Percentiles rank a stretch among this genome's conserved stretches.
phyloP scores from a whole-genome alignment of 2,888 invertebrate species.

The Cinara cedri region DNA sequence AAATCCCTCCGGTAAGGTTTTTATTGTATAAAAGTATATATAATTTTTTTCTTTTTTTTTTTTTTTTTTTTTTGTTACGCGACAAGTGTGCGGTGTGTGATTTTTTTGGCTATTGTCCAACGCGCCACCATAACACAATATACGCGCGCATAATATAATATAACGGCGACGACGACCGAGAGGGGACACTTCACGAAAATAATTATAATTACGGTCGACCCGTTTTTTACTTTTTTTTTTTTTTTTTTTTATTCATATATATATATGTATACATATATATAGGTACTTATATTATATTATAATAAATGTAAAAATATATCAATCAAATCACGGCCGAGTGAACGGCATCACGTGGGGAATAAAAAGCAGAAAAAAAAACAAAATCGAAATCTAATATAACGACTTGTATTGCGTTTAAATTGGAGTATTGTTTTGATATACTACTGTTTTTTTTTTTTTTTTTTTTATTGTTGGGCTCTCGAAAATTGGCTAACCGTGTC shows the following conservation, averaged over 20 bases:
- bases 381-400: neutral
- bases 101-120: conserved; percentile 36
- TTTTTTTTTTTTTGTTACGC: conserved; percentile 4
- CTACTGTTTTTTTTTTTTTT: no score
- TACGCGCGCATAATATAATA: neutral
- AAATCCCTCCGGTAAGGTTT: conserved; percentile 2
- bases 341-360: neutral
- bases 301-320: conserved; percentile 12
- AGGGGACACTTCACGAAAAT: neutral
- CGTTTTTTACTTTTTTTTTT: no score
- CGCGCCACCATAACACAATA: conserved; percentile 4
- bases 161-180: neutral
- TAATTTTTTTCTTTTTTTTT: neutral
- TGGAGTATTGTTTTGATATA: neutral
- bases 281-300: neutral
- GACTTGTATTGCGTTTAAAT: conserved; percentile 2
- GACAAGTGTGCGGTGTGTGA: conserved; percentile 18
- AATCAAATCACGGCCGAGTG: neutral
- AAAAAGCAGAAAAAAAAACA: neutral
- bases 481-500: conserved; percentile 16
- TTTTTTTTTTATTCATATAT: neutral
- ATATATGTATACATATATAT: no score
- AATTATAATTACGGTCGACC: neutral
- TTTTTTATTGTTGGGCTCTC: neutral
- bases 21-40: neutral